These are phyloP conservation scores for Sinonovacula constricta DNA, from an alignment of 1,140 invertebrate genomes.

Conservation along the genomic window DNA sequence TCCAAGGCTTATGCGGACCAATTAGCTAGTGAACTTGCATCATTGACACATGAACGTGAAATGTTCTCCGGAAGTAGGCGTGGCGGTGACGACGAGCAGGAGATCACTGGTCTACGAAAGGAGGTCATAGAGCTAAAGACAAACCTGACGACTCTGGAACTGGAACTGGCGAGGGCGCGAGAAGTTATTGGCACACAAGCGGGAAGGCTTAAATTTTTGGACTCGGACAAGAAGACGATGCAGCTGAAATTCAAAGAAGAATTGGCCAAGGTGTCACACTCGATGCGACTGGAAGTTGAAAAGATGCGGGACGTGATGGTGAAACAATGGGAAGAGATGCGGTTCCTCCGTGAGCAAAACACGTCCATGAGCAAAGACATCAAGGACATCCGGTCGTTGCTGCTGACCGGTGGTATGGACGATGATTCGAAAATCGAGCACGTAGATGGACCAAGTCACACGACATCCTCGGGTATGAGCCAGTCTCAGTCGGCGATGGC, in stretches of 20 bases:
- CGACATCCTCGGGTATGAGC: not conserved
- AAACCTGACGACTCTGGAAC: constrained; percentile 59
- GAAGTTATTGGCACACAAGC: constrained; percentile 61
- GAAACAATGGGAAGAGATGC: constrained; percentile 67
- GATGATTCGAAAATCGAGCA: constrained; percentile 39
- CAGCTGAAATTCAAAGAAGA: constrained; percentile 67
- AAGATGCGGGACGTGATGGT: constrained; percentile 68
- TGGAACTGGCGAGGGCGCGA: constrained; percentile 62
- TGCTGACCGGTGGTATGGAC: constrained; percentile 49
- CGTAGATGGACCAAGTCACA: not conserved
- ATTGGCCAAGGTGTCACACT: constrained; percentile 55
- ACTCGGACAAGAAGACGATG: constrained; percentile 61
- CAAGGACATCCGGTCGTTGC: constrained; percentile 61
- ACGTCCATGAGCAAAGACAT: constrained; percentile 61
- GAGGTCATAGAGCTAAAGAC: constrained; percentile 54
- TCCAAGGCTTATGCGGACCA: constrained; percentile 57
- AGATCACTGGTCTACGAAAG: constrained; percentile 51
- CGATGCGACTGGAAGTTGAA: constrained; percentile 62
- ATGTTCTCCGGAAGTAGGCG: constrained; percentile 39
- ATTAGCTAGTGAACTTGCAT: constrained; percentile 46
- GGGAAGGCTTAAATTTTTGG: constrained; percentile 57
- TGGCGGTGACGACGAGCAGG: constrained; percentile 48
- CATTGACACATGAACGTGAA: constrained; percentile 46
- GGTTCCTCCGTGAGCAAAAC: constrained; percentile 62
- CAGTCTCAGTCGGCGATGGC: not conserved